A percentile compares a stretch with the other conserved stretches of the same genome.
Evolutionary conservation across 2,113 vertebrate genomes (phyloP).

Genomic region (Menidia beryllina): DNA sequence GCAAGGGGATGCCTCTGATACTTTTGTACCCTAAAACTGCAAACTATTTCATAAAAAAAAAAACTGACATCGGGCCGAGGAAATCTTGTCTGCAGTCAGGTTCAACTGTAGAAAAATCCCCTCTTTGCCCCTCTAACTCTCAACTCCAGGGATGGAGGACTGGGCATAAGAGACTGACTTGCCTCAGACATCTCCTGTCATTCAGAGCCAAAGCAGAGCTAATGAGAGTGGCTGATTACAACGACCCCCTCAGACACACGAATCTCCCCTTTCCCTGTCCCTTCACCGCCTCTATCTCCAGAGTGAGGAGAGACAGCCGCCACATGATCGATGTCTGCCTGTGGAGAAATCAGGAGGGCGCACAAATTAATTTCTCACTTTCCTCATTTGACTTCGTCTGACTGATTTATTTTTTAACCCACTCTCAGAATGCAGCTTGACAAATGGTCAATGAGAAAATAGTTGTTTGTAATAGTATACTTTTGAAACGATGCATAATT

Average conservation of each 20-base stretch:
- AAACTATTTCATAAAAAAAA: background rate
- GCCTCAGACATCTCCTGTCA: constrained; percentile 76
- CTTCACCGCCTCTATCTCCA: constrained; percentile 67
- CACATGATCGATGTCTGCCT: constrained; percentile 83
- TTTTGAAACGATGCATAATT: constrained; percentile 19
- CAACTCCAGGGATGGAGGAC: constrained; percentile 65
- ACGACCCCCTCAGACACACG: constrained; percentile 79
- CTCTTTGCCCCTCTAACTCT: constrained; percentile 55
- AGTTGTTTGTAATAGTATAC: constrained; percentile 24
- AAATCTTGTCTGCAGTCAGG: constrained; percentile 26
- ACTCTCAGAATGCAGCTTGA: constrained; percentile 58
- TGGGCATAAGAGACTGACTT: constrained; percentile 71
- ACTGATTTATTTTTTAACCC: constrained; percentile 76
- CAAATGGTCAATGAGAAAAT: constrained; percentile 51
- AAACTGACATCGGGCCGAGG: constrained; percentile 16
- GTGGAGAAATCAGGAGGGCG: constrained; percentile 82
- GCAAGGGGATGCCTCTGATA: background rate
- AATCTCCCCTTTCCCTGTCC: constrained; percentile 49
- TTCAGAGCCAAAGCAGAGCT: constrained; percentile 77
- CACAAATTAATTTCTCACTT: constrained; percentile 84
- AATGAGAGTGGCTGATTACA: constrained; percentile 80
- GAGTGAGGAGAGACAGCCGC: constrained; percentile 73
- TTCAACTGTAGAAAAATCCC: constrained; percentile 49
- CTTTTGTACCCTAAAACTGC: background rate
- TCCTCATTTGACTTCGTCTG: constrained; percentile 81